Evolutionary conservation across 2,113 vertebrate genomes (phyloP), one percentile per base, ranked within the genome.

Genomic region (Neogale vison): DNA sequence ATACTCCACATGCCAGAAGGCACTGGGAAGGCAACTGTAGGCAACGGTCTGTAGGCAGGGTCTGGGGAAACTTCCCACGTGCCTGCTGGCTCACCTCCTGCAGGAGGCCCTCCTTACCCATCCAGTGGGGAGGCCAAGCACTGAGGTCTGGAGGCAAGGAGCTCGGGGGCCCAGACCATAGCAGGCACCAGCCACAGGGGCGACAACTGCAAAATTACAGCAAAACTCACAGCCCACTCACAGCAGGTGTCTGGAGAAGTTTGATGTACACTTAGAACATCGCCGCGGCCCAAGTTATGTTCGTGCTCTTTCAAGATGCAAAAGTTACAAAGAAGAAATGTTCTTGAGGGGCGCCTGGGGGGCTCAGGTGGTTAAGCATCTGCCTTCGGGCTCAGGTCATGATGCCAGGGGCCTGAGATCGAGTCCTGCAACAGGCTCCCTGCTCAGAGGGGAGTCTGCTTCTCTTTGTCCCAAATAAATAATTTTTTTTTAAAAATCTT

Each of bases 161-260:
- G n/a, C 83, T 13, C 26, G 57, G 0, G 11, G 3, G 10, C 34
- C 42, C 1, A 1, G 63, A 3, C 26, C 61, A 12, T 2, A 15
- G 42, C 1, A n/a, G 21, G 26, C 71, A 21, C 1, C 0, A 36
- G 12, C 8, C 2, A 7, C 3, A 17, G 59, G 3, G 63, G 6
- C 10, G 17, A 23, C 4, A 5, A 4, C 4, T 11, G 17, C n/a
- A 69, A 15, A 52, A n/a, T 36, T 0, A 69, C 31, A 29, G 2
- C 18, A 45, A 59, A 24, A 20, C 0, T 2, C 1, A 4, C 0
- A 6, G 0, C 1, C 13, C 26, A 47, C 57, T 59, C 8, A 59
- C 23, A n/a, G 72, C 24, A 6, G 13, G 34, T 6, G 0, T 31
- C 20, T 4, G 15, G 29, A 47, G 39, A 61, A 65, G 18, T 4